Evolutionary conservation across 2,113 vertebrate genomes (phyloP).

Genomic region (Pyrgilauda ruficollis): DNA sequence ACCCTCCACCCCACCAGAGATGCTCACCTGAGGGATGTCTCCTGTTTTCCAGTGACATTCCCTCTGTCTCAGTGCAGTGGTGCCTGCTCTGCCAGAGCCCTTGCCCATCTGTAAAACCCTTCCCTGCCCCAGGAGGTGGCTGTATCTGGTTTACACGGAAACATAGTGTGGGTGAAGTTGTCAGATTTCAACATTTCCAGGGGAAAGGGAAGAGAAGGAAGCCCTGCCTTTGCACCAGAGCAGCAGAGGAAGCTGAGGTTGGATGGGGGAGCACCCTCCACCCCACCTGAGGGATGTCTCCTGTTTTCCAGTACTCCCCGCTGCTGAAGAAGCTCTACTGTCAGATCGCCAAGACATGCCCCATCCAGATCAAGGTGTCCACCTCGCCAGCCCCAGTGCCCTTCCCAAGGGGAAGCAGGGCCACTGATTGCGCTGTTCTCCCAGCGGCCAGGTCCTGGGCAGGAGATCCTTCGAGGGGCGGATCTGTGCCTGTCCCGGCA

Average conservation of each 20-base stretch:
- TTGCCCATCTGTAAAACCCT: background rate
- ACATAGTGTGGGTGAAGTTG: accelerated
- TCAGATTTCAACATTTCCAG: background rate
- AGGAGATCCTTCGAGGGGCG: conserved; percentile 82
- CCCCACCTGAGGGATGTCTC: accelerated
- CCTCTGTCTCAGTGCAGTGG: accelerated
- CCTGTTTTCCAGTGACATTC: conserved; percentile 70
- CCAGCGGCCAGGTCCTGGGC: conserved; percentile 79
- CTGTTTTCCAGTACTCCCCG: conserved; percentile 86
- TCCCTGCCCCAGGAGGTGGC: background rate
- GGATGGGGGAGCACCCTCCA: background rate
- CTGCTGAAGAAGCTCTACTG: conserved; percentile 98
- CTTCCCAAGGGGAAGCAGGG: background rate
- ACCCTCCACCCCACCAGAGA: accelerated
- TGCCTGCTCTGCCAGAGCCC: background rate
- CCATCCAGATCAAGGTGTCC: conserved; percentile 95
- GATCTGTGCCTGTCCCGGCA: conserved; percentile 95
- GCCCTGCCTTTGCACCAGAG: background rate
- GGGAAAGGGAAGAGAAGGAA: background rate
- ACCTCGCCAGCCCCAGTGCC: conserved; percentile 36
- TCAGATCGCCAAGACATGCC: conserved; percentile 97
- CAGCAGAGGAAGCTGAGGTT: background rate
- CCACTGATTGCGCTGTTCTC: background rate
- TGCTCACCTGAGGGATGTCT: accelerated
- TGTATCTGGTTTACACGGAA: accelerated